Base-by-base conservation (phyloP, 2,888 invertebrate species). In the Linnaemya tessellans region DNA sequence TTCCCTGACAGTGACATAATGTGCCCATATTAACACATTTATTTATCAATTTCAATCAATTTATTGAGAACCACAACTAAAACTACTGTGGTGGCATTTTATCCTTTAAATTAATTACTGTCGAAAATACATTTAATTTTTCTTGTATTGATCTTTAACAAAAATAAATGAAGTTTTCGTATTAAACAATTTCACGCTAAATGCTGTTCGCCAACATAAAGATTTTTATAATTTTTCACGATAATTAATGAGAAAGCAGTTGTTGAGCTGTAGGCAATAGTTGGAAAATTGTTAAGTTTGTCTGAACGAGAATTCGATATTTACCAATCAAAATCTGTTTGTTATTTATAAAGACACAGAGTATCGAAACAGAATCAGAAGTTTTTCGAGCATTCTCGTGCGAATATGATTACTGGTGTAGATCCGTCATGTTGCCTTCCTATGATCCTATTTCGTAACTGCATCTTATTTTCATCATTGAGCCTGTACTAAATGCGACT, bases 21-120 rank as follows among this genome's bases (percentile, higher is more conserved):
- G 84, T 86, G 78, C 84, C 82, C 87, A 83, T 86, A 87, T 87
- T 87, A 87, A 84, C 87, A 86, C 81, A 70, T 84, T 74, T 56
- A 46, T 56, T 60, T 68, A 30, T 22, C 54, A 58, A 51, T 15
- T 56, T 70, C 20, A 38, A 64, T 70, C 35, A 46, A 43, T 70
- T 60, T 70, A 35, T 22, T 30, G 35, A 22, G 49, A 62, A 43
- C 10, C 15, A 9, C 51, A 65, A 5, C 4, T 22, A 62, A 5
- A 65, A 70, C 70, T 62, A 64, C 83, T 58, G 67, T 68, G 49
- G 67, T 46, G 58, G 70, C 67, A 77, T 62, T 64, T 46, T n/a
- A 68, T 41, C 51, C 64, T 62, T 68, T 79, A 71, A 74, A 81
- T 73, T 65, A 81, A 84, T 84, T 68, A 77, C 18, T 74, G 68